Conservation (phyloP, 1,140 invertebrate genomes). For the Geopemphigus sp. region DNA sequence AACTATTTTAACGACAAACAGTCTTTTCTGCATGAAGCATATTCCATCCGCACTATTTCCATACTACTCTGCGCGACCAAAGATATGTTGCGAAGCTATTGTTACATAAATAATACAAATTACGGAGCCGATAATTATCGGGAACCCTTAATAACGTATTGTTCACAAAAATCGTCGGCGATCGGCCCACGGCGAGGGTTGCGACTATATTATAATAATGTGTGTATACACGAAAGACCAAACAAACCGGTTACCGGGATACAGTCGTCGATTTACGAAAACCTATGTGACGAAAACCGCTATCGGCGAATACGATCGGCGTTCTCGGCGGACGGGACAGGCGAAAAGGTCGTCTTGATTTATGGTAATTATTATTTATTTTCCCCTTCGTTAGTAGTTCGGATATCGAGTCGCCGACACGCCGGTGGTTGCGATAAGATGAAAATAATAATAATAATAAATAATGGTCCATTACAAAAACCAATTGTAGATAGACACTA, state of each 20-base stretch:
- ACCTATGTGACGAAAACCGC: conserved; percentile 33
- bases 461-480: conserved; percentile 8
- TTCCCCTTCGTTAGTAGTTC: not conserved
- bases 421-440: conserved; percentile 14
- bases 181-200: no score
- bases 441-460: conserved; percentile 1
- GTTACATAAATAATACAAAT: no score
- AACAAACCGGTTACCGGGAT: conserved; percentile 12
- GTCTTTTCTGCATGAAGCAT: no score
- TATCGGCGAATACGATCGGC: conserved; percentile 20
- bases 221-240: no score
- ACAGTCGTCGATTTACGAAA: conserved; percentile 7
- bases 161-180: no score
- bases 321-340: not conserved
- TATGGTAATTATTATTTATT: conserved; percentile 18
- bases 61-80: no score
- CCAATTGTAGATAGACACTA: conserved; percentile 3
- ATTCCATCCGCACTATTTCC: no score
- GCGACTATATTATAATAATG: no score
- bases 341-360: conserved; percentile 3
- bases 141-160: no score
- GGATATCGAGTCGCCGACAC: no score
- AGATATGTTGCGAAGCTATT: no score
- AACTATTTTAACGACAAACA: conserved; percentile 20
- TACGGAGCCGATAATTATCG: no score